A percentile compares a stretch with the other conserved stretches of the same genome.
Evolutionary conservation across 2,113 vertebrate species (phyloP).

Genomic region (Prunella himalayana): DNA sequence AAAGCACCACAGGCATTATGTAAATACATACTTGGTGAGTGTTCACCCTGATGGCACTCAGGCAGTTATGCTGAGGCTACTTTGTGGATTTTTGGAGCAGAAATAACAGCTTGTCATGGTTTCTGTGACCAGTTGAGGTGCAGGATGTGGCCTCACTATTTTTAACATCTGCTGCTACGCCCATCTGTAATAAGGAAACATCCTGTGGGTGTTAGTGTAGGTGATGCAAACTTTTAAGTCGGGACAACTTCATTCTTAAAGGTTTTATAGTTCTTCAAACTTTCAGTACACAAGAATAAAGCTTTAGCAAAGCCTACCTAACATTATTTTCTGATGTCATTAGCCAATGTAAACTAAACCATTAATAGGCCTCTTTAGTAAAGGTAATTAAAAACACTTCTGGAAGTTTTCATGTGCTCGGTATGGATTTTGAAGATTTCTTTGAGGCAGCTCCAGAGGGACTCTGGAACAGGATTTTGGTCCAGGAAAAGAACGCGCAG

Average conservation of each 20-base stretch:
- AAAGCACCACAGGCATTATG: not conserved
- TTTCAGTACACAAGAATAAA: not conserved
- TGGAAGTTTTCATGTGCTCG: not conserved
- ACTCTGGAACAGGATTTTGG: not conserved
- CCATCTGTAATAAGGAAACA: not conserved
- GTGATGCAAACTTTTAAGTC: not conserved
- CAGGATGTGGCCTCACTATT: conserved; percentile 23
- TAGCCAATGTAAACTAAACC: not conserved
- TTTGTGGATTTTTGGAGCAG: not conserved
- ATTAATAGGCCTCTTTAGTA: not conserved
- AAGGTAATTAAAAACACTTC: not conserved
- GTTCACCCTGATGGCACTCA: not conserved
- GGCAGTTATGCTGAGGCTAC: not conserved
- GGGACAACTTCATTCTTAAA: not conserved
- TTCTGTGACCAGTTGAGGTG: not conserved
- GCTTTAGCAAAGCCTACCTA: not conserved
- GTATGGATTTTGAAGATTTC: not conserved
- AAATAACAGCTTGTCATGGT: not conserved
- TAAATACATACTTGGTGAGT: not conserved
- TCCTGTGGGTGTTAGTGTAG: not conserved
- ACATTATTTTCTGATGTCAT: not conserved
- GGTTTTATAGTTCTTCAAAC: not conserved
- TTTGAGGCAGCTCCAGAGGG: not conserved
- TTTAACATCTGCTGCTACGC: conserved; percentile 6
- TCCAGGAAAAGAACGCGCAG: not conserved